Conservation (phyloP, 2,797 vertebrate genomes). For the Gambelia wislizenii region DNA sequence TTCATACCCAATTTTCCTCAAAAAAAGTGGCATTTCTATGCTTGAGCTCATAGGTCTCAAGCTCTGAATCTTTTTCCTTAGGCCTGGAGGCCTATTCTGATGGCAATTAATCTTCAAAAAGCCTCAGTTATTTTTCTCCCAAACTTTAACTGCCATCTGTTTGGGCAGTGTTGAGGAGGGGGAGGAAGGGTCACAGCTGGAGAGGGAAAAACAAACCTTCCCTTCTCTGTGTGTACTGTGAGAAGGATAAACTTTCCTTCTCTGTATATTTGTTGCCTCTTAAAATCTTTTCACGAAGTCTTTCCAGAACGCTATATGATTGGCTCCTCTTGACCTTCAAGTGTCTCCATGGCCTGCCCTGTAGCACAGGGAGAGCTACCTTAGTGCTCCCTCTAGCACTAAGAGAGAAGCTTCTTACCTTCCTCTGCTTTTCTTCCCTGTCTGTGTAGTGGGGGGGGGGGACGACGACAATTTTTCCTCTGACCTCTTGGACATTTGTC, state of each 20-base stretch:
- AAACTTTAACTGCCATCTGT: not conserved
- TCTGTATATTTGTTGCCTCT: not conserved
- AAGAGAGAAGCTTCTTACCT: not conserved
- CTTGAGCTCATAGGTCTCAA: not conserved
- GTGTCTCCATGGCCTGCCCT: not conserved
- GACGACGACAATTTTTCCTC: too few relatives aligned
- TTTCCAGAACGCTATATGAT: too few relatives aligned
- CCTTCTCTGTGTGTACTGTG: not conserved
- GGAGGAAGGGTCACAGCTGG: not conserved
- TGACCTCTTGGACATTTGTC: too few relatives aligned
- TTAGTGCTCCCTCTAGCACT: too few relatives aligned
- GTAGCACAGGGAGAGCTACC: not conserved
- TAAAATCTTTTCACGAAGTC: too few relatives aligned
- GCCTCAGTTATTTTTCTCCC: too few relatives aligned
- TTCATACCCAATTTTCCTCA: not conserved
- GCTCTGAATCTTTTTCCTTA: not conserved
- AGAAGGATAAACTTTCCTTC: too few relatives aligned
- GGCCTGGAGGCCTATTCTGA: not conserved
- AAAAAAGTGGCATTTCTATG: not conserved
- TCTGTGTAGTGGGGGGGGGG: not conserved
- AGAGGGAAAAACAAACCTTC: not conserved
- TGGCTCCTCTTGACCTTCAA: not conserved
- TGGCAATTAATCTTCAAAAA: not conserved
- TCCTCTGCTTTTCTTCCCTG: not conserved
- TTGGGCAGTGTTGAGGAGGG: not conserved